phyloP scores from a whole-genome alignment of 2,113 vertebrate genomes.

The Emydura subglobosa region DNA sequence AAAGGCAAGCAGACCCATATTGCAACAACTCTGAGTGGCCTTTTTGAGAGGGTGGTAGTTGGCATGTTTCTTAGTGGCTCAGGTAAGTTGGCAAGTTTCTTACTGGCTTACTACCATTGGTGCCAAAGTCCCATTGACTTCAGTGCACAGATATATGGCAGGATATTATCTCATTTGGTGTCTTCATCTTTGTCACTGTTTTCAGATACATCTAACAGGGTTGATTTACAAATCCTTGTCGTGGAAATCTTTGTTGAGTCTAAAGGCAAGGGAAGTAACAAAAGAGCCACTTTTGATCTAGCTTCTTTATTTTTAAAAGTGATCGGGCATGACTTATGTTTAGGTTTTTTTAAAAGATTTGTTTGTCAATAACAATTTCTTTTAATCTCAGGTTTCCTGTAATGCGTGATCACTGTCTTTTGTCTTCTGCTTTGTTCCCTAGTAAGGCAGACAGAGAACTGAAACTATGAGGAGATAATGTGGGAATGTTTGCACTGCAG shows the following conservation, averaged over 20 bases:
- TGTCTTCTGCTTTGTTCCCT: neutral
- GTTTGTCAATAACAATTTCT: neutral
- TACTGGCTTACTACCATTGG: neutral
- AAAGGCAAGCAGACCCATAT: constrained; percentile 38
- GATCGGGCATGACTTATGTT: neutral
- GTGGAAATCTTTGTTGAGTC: neutral
- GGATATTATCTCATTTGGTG: neutral
- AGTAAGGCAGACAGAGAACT: constrained; percentile 1
- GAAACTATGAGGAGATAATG: constrained; percentile 8
- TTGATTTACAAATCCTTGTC: too few species aligned
- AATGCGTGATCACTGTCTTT: neutral
- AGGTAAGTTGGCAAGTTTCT: neutral
- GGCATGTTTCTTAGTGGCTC: neutral
- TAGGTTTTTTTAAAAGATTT: neutral
- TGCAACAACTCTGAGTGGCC: constrained; percentile 1
- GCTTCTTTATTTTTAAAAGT: neutral
- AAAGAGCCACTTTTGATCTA: neutral
- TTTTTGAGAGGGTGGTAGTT: constrained; percentile 34
- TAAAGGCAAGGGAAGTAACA: neutral
- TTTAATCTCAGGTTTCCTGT: neutral
- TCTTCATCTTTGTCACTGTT: neutral
- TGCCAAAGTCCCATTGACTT: neutral
- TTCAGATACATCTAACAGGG: neutral
- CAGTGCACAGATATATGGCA: neutral
- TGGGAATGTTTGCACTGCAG: neutral